These are phyloP conservation scores for Amazona guildingii DNA, from an alignment of 2,113 vertebrate genomes.

Conservation along the genomic window DNA sequence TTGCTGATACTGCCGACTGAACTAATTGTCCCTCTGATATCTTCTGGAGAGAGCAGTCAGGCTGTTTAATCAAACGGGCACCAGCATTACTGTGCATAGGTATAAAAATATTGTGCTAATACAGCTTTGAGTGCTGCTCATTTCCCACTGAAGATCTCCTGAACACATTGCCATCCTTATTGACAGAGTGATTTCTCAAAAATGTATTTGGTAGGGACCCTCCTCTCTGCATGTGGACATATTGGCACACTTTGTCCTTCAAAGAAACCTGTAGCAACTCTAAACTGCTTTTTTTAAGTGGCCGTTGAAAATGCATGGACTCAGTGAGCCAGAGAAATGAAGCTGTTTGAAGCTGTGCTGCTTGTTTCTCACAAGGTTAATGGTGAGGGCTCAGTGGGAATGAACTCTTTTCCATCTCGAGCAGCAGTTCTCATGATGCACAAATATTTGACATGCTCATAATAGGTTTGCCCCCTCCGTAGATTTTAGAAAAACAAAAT, in stretches of 20 bases:
- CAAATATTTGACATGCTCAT: not conserved
- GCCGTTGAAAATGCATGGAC: not conserved
- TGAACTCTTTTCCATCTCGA: not conserved
- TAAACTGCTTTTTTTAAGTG: not conserved
- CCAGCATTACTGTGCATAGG: not conserved
- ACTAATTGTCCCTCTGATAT: slow-evolving; percentile 49
- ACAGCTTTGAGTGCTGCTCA: fast-evolving
- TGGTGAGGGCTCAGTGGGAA: not conserved
- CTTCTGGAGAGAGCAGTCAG: not conserved
- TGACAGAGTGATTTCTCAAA: not conserved
- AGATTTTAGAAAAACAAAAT: not conserved
- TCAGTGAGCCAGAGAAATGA: not conserved
- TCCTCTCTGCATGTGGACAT: not conserved
- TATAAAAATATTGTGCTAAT: not conserved
- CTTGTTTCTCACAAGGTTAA: not conserved
- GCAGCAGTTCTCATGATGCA: fast-evolving
- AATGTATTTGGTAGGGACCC: not conserved
- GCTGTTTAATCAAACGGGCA: not conserved
- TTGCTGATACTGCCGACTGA: slow-evolving; percentile 14
- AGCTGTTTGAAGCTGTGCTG: not conserved
- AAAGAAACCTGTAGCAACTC: not conserved
- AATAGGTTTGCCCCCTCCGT: not conserved
- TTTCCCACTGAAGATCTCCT: not conserved
- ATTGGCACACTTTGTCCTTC: not conserved
- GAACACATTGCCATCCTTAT: not conserved